phyloP scores from a whole-genome alignment of 2,888 invertebrate species.

The Neoaliturus tenellus region DNA sequence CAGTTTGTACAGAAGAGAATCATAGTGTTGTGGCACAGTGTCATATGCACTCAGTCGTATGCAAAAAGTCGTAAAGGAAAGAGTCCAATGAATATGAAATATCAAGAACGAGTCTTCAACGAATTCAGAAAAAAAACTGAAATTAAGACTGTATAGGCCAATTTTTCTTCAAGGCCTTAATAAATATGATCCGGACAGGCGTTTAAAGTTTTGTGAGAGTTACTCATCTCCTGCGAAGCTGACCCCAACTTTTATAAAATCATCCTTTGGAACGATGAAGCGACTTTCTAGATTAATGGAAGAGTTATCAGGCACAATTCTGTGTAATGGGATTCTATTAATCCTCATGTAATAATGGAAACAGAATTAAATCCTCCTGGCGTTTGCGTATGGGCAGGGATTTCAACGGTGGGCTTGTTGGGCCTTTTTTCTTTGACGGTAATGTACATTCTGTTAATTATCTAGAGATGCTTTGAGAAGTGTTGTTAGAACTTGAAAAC shows the following conservation, averaged over 20 bases:
- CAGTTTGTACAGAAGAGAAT: slow-evolving; percentile 49
- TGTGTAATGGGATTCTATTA: slow-evolving; percentile 53
- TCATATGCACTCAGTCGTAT: not conserved
- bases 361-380: slow-evolving; percentile 34
- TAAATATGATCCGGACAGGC: not conserved
- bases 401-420: slow-evolving; percentile 41
- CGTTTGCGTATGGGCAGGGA: slow-evolving; percentile 48
- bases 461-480: slow-evolving; percentile 46
- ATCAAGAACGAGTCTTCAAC: slow-evolving; percentile 42
- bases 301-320: slow-evolving; percentile 42
- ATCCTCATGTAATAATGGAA: slow-evolving; percentile 42
- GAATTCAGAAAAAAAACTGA: slow-evolving; percentile 38
- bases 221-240: not conserved
- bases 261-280: slow-evolving; percentile 44
- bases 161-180: slow-evolving; percentile 42
- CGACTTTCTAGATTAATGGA: slow-evolving; percentile 47
- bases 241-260: slow-evolving; percentile 38
- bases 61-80: slow-evolving; percentile 16
- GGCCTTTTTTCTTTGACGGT: slow-evolving; percentile 29
- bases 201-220: slow-evolving; percentile 25
- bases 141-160: slow-evolving; percentile 32
- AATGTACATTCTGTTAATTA: slow-evolving; percentile 36
- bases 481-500: slow-evolving; percentile 46
- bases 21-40: slow-evolving; percentile 39
- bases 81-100: not conserved